Percentiles rank a stretch among this genome's conserved stretches.
These are phyloP conservation scores for Harpagifer antarcticus DNA, from an alignment of 2,797 vertebrate species.

Conservation along the genomic window DNA sequence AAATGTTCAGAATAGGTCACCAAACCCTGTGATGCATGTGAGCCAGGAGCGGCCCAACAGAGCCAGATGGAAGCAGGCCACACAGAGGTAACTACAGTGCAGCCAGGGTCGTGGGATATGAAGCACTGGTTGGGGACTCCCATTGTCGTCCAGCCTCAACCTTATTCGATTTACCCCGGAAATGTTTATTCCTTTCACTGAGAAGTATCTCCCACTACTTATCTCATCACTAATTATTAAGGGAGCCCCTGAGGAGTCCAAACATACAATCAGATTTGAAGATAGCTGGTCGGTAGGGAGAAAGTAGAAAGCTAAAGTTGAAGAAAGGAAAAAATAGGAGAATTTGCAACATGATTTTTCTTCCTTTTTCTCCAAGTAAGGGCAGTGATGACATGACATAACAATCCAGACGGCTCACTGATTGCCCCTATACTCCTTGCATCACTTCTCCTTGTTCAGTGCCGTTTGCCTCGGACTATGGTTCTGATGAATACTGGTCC, in stretches of 20 bases:
- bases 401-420: conserved; percentile 37
- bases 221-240: conserved; percentile 83
- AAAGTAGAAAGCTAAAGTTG: background rate
- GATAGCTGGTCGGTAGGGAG: conserved; percentile 15
- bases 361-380: conserved; percentile 32
- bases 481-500: conserved; percentile 41
- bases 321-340: conserved; percentile 20
- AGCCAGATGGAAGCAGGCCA: conserved; percentile 42
- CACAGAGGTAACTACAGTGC: conserved; percentile 38
- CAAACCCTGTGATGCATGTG: conserved; percentile 34
- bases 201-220: conserved; percentile 74
- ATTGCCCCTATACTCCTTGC: conserved; percentile 37
- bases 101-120: conserved; percentile 28
- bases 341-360: conserved; percentile 18
- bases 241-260: conserved; percentile 54
- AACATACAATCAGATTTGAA: conserved; percentile 47
- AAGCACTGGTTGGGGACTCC: conserved; percentile 63
- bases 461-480: conserved; percentile 25
- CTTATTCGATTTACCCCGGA: conserved; percentile 79
- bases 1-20: conserved; percentile 55
- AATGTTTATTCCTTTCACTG: conserved; percentile 77
- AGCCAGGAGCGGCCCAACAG: conserved; percentile 22
- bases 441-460: conserved; percentile 35
- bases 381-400: conserved; percentile 36
- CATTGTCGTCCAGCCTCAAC: conserved; percentile 56